Conservation (phyloP, 2,797 vertebrate genomes). For the Cirrhinus mrigala region DNA sequence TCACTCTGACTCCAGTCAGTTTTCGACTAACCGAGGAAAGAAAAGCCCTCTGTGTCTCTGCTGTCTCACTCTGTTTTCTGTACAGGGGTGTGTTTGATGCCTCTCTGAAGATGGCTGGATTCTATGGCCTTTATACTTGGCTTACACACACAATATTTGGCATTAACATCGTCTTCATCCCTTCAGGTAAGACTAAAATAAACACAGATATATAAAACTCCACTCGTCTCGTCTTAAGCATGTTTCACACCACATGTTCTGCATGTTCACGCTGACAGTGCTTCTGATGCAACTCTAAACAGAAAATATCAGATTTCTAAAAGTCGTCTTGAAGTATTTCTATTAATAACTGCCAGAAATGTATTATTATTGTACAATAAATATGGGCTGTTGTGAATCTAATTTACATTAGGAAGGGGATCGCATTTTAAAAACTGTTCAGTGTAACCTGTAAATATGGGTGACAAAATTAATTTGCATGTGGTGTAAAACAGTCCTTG, state of each 20-base stretch:
- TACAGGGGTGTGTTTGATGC: conserved; percentile 97
- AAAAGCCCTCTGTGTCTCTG: neutral
- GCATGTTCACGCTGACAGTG: conserved; percentile 16
- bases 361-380: neutral
- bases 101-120: conserved; percentile 98
- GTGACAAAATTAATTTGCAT: neutral
- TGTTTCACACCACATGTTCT: conserved; percentile 19
- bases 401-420: neutral
- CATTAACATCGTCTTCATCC: conserved; percentile 99
- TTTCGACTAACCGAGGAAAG: neutral
- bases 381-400: neutral
- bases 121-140: conserved; percentile 99
- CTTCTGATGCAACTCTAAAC: conserved; percentile 29
- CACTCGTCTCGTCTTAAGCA: neutral
- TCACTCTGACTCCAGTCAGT: conserved; percentile 9
- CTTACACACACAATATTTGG: conserved; percentile 98
- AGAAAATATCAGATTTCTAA: neutral
- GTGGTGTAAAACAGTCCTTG: neutral
- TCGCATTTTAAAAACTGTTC: too few relatives aligned
- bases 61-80: conserved; percentile 16
- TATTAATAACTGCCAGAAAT: neutral
- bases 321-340: neutral
- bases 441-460: neutral
- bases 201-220: neutral
- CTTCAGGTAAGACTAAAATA: conserved; percentile 86